Conservation (phyloP, 2,888 invertebrate genomes). For the Hylaea fasciaria region DNA sequence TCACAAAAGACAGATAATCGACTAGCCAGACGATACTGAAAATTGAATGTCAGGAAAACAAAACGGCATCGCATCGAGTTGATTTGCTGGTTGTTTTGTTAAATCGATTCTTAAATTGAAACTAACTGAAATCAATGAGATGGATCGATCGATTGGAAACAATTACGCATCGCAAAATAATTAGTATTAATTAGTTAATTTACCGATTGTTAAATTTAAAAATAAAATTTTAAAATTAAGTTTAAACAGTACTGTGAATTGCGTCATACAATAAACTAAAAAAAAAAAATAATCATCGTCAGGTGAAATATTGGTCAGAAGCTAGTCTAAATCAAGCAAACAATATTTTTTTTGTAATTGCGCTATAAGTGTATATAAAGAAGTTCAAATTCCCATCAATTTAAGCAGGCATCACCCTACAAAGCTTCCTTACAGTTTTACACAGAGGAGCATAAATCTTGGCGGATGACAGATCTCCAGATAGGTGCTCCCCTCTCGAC, state of each 20-base stretch:
- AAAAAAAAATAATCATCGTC: no score
- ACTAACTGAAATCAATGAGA: constrained; percentile 33
- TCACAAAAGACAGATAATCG: no score
- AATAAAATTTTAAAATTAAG: no score
- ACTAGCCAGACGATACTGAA: no score
- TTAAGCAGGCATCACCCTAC: constrained; percentile 64
- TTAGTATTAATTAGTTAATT: no score
- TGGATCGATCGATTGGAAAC: background rate
- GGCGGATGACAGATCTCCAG: constrained; percentile 67
- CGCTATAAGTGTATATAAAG: constrained; percentile 4
- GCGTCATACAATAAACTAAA: no score
- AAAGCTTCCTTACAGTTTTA: constrained; percentile 68
- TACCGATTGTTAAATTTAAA: no score
- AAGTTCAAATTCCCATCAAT: constrained; percentile 39
- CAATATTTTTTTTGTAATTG: no score
- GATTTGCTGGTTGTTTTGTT: constrained; percentile 1
- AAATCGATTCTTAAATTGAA: constrained; percentile 9
- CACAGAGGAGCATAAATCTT: constrained; percentile 69
- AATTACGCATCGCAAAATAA: background rate
- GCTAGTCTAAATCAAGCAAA: no score
- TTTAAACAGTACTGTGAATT: no score
- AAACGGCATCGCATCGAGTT: background rate
- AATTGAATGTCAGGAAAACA: no score
- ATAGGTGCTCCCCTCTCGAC: constrained; percentile 65
- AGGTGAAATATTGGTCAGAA: no score